Evolutionary conservation across 2,113 vertebrate species (phyloP).

Genomic region (Hyaena hyaena): DNA sequence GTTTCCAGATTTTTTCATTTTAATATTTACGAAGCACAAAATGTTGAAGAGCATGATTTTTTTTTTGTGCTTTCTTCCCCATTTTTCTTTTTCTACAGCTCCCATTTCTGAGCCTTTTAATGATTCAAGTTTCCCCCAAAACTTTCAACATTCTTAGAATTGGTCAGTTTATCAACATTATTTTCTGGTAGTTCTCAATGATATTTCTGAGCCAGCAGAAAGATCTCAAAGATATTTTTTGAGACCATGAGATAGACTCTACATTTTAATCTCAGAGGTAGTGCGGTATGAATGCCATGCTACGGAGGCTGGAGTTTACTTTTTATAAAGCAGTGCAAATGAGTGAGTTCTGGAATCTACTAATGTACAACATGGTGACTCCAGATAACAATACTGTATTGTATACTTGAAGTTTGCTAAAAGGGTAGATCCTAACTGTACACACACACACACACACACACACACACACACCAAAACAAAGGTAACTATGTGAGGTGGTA

Average conservation of each 20-base stretch:
- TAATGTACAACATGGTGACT: not conserved
- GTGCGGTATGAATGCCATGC: not conserved
- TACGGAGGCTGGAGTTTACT: not conserved
- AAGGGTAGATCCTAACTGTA: not conserved
- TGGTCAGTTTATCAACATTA: not conserved
- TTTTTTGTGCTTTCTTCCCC: not conserved
- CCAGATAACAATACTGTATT: not conserved
- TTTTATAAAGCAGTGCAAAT: not conserved
- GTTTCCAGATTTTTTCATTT: not conserved
- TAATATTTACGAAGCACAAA: not conserved
- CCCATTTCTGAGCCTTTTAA: not conserved
- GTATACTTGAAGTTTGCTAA: not conserved
- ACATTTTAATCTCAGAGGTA: not conserved
- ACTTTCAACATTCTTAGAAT: not conserved
- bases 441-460: not conserved
- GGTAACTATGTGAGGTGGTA: not conserved
- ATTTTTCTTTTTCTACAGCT: not conserved
- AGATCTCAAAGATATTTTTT: not conserved
- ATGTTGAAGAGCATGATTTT: not conserved
- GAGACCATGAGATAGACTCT: not conserved
- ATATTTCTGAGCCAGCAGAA: not conserved
- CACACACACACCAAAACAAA: not conserved
- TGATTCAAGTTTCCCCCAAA: not conserved
- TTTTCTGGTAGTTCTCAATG: not conserved
- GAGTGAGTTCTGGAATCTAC: not conserved